Base-by-base conservation (phyloP, 2,113 vertebrate species). In the Tetrao urogallus region DNA sequence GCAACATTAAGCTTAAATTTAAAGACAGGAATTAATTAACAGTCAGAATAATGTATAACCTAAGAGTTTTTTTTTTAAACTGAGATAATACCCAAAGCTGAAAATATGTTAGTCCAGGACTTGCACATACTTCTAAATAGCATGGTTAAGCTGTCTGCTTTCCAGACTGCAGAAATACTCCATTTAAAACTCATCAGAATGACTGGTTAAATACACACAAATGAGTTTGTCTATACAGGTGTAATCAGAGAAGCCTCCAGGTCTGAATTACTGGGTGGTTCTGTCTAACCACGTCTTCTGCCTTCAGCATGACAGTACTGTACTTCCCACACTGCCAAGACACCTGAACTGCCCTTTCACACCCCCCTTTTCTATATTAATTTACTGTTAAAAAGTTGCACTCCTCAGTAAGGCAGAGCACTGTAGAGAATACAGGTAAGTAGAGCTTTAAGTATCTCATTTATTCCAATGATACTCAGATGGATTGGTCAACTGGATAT, bases 191-290 rank as follows among this genome's bases (percentile, higher is more conserved):
- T 76, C 75, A 45, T 40, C 30, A 81, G 18, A 80, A 77, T 6
- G 18, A 52, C 17, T 57, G 4, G 24, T 66, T 76, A 72, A 89
- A 40, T 19, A 61, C 17, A 52, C 7, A 88, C 17, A 72, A 19
- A 32, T 10, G 60, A 32, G 34, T 32, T 12, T 52, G 71, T 66
- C 82, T 27, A 40, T 6, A 21, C 42, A 90, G 32, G 21, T 58
- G 19, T 32, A 54, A 56, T 22, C 18, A 45, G 27, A 86, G 45
- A 30, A 69, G 45, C 48, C 30, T 67, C 38, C 2, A 12, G 24
- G 7, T 48, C 40, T 71, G 10, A 19, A 70, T 40, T 56, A 36
- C 0, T 0, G 42, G 52, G 19, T n/a, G 87, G 36, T 30, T 64
- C 81, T 48, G 65, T 20, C 73, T 7, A 40, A 36, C 57, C 52